Evolutionary conservation across 92 coral and sea anemone species (phyloP).

Genomic region (Virgularia gustaviana): DNA sequence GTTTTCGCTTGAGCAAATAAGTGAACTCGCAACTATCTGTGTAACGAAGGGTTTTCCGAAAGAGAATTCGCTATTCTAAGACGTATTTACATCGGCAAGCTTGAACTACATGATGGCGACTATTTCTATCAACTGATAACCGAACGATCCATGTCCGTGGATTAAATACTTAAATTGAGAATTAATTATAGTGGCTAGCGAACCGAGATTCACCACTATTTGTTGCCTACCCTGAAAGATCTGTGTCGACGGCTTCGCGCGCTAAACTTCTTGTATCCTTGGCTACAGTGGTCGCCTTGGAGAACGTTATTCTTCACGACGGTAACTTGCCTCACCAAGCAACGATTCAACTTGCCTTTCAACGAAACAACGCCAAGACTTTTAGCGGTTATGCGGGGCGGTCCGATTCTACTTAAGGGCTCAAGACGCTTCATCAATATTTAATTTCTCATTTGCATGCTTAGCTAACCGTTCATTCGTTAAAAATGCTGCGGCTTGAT

Average conservation of each 20-base stretch:
- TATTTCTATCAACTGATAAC: neutral
- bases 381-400: constrained; percentile 58
- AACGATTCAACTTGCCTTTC: constrained; percentile 91
- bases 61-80: neutral
- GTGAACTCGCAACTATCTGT: no score
- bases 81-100: constrained; percentile 11
- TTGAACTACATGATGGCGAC: constrained; percentile 1
- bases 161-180: constrained; percentile 29
- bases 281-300: constrained; percentile 99
- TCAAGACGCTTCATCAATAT: constrained; percentile 37
- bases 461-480: neutral
- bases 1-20: no score
- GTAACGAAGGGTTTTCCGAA: no score
- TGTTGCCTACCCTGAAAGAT: constrained; percentile 66
- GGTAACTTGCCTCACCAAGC: constrained; percentile 90
- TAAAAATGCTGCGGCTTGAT: constrained; percentile 11
- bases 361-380: constrained; percentile 69
- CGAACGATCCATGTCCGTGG: constrained; percentile 10
- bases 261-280: constrained; percentile 99
- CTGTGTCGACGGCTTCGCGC: constrained; percentile 85
- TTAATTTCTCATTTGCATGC: constrained; percentile 4
- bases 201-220: constrained; percentile 52
- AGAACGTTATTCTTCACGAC: constrained; percentile 94
- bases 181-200: constrained; percentile 24
- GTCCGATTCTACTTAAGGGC: constrained; percentile 47